These are phyloP conservation scores for Toxostoma redivivum DNA, from an alignment of 2,113 vertebrate genomes.

Conservation along the genomic window DNA sequence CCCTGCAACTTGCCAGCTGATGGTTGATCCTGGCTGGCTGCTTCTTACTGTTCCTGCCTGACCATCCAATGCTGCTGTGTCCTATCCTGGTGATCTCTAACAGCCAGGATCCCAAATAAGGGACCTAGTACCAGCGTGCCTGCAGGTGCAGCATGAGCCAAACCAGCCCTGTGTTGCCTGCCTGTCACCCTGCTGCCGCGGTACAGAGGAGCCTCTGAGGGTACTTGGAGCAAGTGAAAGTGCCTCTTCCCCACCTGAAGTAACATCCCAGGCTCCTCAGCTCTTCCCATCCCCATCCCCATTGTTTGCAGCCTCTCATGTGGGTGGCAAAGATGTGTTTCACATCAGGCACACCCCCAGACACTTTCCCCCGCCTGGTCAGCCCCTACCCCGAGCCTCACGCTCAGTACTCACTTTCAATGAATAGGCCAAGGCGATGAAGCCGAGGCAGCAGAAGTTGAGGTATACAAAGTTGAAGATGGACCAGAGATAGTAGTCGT, in stretches of 20 bases:
- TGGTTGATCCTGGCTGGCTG: background rate
- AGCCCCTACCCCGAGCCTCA: background rate
- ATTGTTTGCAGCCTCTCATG: background rate
- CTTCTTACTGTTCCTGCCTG: background rate
- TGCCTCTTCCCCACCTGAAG: background rate
- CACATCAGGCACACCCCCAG: background rate
- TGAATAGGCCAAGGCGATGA: conserved; percentile 82
- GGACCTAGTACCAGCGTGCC: background rate
- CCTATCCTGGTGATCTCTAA: background rate
- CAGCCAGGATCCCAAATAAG: background rate
- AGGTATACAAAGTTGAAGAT: conserved; percentile 87
- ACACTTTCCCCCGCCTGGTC: fast-evolving
- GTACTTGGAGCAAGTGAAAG: background rate
- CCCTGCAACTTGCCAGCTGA: background rate
- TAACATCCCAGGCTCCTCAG: background rate
- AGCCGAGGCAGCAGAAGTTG: conserved; percentile 85
- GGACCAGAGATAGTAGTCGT: conserved; percentile 84
- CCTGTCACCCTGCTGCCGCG: fast-evolving
- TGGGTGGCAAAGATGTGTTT: background rate
- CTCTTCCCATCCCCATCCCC: background rate
- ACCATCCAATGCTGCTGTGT: background rate
- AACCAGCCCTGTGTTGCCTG: background rate
- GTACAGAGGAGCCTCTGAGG: background rate
- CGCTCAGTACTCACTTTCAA: conserved; percentile 70
- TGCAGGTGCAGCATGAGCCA: background rate